These are phyloP conservation scores for Ectropis grisescens DNA, from an alignment of 1,140 invertebrate species.

Conservation along the genomic window DNA sequence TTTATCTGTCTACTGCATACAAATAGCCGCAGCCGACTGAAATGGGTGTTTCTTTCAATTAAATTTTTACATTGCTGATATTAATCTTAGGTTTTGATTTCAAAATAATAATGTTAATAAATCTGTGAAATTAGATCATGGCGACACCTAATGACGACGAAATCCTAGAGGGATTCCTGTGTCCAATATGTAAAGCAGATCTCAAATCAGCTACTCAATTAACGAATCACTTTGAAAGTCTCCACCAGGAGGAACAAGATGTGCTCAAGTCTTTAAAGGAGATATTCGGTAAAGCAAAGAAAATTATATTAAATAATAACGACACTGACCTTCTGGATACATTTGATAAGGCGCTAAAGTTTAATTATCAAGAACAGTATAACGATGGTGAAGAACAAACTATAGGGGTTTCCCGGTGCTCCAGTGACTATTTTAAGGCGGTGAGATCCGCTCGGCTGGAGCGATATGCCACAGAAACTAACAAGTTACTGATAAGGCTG, in stretches of 20 bases:
- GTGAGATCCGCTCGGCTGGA: slow-evolving; percentile 78
- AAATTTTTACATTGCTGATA: too few relatives aligned
- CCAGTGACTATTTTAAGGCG: slow-evolving; percentile 85
- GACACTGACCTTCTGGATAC: slow-evolving; percentile 73
- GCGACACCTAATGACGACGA: slow-evolving; percentile 66
- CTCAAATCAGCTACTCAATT: slow-evolving; percentile 85
- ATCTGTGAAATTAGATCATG: slow-evolving; percentile 26
- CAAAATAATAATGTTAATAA: too few relatives aligned
- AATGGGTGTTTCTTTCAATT: too few relatives aligned
- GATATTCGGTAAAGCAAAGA: slow-evolving; percentile 90
- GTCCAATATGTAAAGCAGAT: slow-evolving; percentile 93
- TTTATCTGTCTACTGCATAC: too few relatives aligned
- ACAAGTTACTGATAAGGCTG: slow-evolving; percentile 94
- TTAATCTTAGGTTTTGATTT: too few relatives aligned
- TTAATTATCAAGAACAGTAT: slow-evolving; percentile 45
- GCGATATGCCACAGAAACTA: slow-evolving; percentile 93
- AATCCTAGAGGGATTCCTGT: slow-evolving; percentile 92
- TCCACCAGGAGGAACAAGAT: slow-evolving; percentile 91
- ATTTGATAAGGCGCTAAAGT: slow-evolving; percentile 66
- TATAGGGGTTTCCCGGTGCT: slow-evolving; percentile 75
- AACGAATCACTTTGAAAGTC: slow-evolving; percentile 89
- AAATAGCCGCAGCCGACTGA: too few relatives aligned
- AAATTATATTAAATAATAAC: slow-evolving; percentile 87
- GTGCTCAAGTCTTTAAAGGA: slow-evolving; percentile 92
- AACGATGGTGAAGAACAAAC: slow-evolving; percentile 74